Evolutionary conservation across 2,113 vertebrate species (phyloP), one percentile per base, ranked within the genome.

Genomic region (Columbina picui): DNA sequence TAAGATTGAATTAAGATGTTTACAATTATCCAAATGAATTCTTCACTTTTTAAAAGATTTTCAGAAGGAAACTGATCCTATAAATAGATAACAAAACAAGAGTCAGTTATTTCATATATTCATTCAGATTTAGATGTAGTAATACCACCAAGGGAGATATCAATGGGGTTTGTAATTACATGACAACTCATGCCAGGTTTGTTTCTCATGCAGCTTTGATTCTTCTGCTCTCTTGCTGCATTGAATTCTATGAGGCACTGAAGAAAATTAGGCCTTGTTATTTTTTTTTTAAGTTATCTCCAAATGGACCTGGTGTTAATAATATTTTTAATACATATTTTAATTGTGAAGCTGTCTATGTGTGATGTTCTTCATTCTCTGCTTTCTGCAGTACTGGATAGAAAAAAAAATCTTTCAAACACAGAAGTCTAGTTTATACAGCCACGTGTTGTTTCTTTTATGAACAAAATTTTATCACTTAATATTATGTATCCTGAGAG

Each of bases 21-120:
- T 71, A 10, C 13, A 71, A 84, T 81, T 89, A 36, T 69, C 43
- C 49, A 90, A 91, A 95, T 45, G 14, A 77, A 84, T 71, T 45
- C 14, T 77, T 63, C 57, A 6, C 1, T 78, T 83, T 79, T 55
- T 78, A 19, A 26, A 95, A 89, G n/a, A 10, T 55, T 94, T 96
- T 96, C 41, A 93, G 71, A 82, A 74, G 26, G 69, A 96, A 94
- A 69, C 49, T 32, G 68, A 52, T 92, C 8, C 43, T 86, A 43
- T 86, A 93, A 95, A 87, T 84, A 94, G 87, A 96, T 94, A 95
- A 90, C 38, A 63, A 87, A 64, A 18, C 19, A 65, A 65, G 61
- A 95, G 78, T 76, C 84, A 94, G 93, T 96, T 96, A 91, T 95
- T 96, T 96, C 41, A 90, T 96, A 95, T 92, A 94, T 93, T 77